Evolutionary conservation across 2,888 invertebrate species (phyloP), one percentile per base, ranked within the genome.

Genomic region (Trachelus stipa): DNA sequence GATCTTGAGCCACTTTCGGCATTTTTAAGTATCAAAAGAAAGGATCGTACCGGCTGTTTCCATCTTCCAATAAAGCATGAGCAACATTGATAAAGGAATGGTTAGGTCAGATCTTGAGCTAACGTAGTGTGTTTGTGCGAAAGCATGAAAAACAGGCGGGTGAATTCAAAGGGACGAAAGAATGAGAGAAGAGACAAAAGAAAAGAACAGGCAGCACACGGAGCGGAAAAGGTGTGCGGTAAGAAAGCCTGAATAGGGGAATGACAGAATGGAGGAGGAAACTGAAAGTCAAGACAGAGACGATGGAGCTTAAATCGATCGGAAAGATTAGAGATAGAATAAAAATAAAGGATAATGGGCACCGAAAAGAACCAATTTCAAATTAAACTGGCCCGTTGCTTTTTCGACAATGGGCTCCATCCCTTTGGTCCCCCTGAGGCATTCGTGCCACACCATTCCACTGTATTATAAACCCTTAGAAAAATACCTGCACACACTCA

Each of bases 321-420:
- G 86, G 85, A 85, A 84, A 83, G 86, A 85, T 86, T 86, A 86
- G 83, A 85, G 85, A 84, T 83, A 84, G 81, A 81, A 77, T 80
- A 83, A 85, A 81, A 84, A 84, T 82, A 81, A 30, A 69, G 74
- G n/a, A 76, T 74, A 69, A 77, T 79, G 75, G 74, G 74, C 69
- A 79, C 77, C 78, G 78, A 80, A 81, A 82, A 77, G 81, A 86
- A 86, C 77, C 86, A 85, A 86, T 86, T 85, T 81, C 80, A 79
- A 82, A 85, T 86, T 81, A 84, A 86, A 85, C 80, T 80, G 79
- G 79, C 76, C 71, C 81, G 69, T 81, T 81, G 81, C 82, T 81
- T 81, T 83, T 83, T 81, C 78, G 78, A 78, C 78, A 78, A 78
- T 77, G 40, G 77, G 37, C 37, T 68, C 9, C 73, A 30, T 35